Conservation (phyloP, 1,140 invertebrate species). For the Anagrus nilaparvatae region DNA sequence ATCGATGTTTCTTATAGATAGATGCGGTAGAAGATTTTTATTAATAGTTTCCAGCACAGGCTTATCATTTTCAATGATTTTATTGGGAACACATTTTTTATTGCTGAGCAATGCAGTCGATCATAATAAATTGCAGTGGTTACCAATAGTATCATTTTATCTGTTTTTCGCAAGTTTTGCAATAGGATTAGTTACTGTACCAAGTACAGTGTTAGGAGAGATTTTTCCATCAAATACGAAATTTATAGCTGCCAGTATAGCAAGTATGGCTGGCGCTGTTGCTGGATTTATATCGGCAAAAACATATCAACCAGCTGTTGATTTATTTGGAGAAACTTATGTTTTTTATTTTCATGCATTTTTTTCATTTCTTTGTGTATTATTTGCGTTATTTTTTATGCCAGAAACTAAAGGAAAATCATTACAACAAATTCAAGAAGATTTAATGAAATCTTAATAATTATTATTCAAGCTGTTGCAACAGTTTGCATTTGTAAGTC, state of each 20-base stretch:
- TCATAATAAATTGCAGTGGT: conserved; percentile 19
- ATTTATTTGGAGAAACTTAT: conserved; percentile 38
- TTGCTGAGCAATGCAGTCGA: conserved; percentile 41
- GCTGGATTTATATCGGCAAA: conserved; percentile 63
- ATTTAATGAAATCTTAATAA: no score
- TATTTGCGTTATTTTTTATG: conserved; percentile 52
- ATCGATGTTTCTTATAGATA: conserved; percentile 56
- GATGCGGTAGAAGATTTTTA: conserved; percentile 57
- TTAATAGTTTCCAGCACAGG: conserved; percentile 50
- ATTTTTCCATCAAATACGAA: conserved; percentile 58
- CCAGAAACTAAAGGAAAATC: conserved; percentile 78
- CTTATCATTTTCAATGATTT: conserved; percentile 42
- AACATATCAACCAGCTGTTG: conserved; percentile 52
- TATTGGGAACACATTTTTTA: conserved; percentile 52
- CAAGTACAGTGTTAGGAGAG: conserved; percentile 58
- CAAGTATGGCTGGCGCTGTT: conserved; percentile 57
- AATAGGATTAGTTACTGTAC: conserved; percentile 58
- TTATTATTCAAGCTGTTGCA: no score
- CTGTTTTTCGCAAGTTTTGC: conserved; percentile 9
- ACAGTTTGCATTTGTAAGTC: no score
- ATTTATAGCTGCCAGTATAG: conserved; percentile 53
- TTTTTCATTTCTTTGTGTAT: conserved; percentile 52
- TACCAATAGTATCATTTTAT: conserved; percentile 14
- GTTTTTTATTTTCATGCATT: conserved; percentile 31
- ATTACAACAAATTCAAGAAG: conserved; percentile 38